These are phyloP conservation scores for Benitochromis conjunctus DNA, from an alignment of 2,113 vertebrate species.

Conservation along the genomic window DNA sequence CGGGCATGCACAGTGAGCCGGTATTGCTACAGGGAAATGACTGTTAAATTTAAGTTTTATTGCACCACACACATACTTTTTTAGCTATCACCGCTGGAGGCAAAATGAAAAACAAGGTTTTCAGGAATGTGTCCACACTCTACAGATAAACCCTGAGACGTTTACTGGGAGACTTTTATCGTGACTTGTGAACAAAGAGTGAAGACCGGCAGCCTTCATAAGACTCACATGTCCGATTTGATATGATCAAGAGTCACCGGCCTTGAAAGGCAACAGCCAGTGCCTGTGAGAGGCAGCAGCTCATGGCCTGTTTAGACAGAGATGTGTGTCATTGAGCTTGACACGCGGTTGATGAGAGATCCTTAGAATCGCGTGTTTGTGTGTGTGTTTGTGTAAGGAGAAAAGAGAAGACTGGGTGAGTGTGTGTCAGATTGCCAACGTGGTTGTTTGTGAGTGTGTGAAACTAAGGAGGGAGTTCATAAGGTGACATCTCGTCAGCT, in stretches of 20 bases:
- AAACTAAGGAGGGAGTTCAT: slow-evolving; percentile 55
- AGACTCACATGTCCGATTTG: slow-evolving; percentile 21
- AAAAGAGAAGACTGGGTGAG: slow-evolving; percentile 26
- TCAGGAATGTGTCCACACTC: slow-evolving; percentile 27
- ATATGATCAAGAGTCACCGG: slow-evolving; percentile 38
- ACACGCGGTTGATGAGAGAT: slow-evolving; percentile 47
- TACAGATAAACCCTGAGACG: slow-evolving; percentile 23
- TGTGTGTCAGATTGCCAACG: slow-evolving; percentile 34
- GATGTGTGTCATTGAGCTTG: slow-evolving; percentile 37
- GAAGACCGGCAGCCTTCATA: slow-evolving; percentile 1
- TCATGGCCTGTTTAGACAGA: slow-evolving; percentile 46
- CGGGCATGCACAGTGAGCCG: slow-evolving; percentile 36
- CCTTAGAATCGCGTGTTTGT: slow-evolving; percentile 35
- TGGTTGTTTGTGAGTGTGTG: slow-evolving; percentile 55
- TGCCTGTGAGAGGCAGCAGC: slow-evolving; percentile 7
- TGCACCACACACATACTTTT: slow-evolving; percentile 35
- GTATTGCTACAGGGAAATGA: slow-evolving; percentile 42
- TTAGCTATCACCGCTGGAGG: slow-evolving; percentile 10
- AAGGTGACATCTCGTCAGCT: slow-evolving; percentile 68
- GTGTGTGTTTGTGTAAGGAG: slow-evolving; percentile 19
- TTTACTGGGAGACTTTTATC: not conserved
- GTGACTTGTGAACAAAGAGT: not conserved
- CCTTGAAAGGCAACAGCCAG: slow-evolving; percentile 33
- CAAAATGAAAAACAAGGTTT: slow-evolving; percentile 22
- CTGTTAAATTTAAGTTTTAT: slow-evolving; percentile 42